Evolutionary conservation across 2,797 vertebrate species (phyloP), one percentile per base, ranked within the genome.

Genomic region (Anolis apletophallus): DNA sequence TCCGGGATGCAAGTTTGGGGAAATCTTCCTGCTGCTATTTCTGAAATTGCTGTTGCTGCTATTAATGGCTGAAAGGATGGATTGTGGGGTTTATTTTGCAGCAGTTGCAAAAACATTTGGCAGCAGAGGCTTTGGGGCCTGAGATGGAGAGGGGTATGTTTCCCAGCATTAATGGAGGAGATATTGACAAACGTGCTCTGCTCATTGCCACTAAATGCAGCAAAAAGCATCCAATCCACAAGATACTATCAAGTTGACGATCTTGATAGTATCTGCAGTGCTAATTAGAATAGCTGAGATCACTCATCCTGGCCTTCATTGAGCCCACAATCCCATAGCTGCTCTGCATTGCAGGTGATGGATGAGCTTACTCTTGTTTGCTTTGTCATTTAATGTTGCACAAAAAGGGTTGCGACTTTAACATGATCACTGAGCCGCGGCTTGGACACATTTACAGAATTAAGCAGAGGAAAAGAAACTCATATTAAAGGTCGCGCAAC

Each of bases 321-420:
- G 88, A 32, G 23, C 1, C 0, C 68, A 84, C 81, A 82, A 9
- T 68, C 46, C 52, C 52, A 19, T 1, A 78, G 69, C 29, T 40
- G 55, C 75, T 69, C 2, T 52, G 88, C 83, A 81, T 55, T 0
- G 71, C 59, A 55, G 32, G 40, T 92, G 90, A 87, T 88, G 91
- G 54, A 84, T 74, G 76, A 34, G 71, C 29, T 87, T 88, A 88
- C 89, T 84, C 55, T 50, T 29, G 29, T 5, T 68, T 69, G 40
- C 29, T 52, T 72, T 78, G 67, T 2, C 87, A 88, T 17, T 1
- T 85, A 36, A 71, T 69, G 46, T 75, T 89, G 87, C 86, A 5
- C 29, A 68, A 88, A 55, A 88, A 80, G 40, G 61, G 69, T 75
- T 77, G 79, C 36, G 29, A 40, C 78, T 61, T 40, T 91, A 59